A percentile compares a stretch with the other conserved stretches of the same genome.
These are phyloP conservation scores for Ptilonorhynchus violaceus DNA, from an alignment of 2,113 vertebrate genomes.

Conservation along the genomic window DNA sequence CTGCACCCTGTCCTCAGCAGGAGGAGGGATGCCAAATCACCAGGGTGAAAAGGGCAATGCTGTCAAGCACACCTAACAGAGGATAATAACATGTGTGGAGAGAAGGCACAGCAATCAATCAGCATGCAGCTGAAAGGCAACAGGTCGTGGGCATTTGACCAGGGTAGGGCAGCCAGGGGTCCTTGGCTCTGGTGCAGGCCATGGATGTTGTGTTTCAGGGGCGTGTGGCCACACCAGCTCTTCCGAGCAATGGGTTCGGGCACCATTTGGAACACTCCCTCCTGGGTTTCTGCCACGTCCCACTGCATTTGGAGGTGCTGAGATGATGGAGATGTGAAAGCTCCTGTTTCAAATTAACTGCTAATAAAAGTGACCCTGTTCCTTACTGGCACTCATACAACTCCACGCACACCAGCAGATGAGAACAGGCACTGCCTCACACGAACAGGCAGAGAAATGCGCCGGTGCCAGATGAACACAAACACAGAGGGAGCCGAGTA, in stretches of 20 bases:
- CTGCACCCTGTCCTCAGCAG: not conserved
- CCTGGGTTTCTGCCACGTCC: not conserved
- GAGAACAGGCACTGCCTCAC: not conserved
- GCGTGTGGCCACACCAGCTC: fast-evolving
- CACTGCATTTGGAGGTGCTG: not conserved
- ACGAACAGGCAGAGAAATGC: not conserved
- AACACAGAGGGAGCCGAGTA: not conserved
- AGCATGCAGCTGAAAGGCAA: not conserved
- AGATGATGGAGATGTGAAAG: not conserved
- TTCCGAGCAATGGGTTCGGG: fast-evolving
- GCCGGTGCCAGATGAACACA: not conserved
- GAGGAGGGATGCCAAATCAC: not conserved
- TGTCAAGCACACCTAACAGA: not conserved
- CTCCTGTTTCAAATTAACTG: not conserved
- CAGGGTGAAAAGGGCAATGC: not conserved
- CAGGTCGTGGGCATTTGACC: not conserved
- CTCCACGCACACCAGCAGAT: fast-evolving
- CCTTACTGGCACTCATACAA: not conserved
- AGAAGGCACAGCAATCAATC: not conserved
- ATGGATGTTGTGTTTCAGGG: fast-evolving
- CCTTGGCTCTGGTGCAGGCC: not conserved
- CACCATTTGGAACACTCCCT: not conserved
- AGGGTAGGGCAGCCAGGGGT: not conserved
- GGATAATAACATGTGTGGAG: not conserved
- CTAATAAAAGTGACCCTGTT: not conserved